These are phyloP conservation scores for Leptodactylus fuscus DNA, from an alignment of 2,113 vertebrate genomes.

Conservation along the genomic window DNA sequence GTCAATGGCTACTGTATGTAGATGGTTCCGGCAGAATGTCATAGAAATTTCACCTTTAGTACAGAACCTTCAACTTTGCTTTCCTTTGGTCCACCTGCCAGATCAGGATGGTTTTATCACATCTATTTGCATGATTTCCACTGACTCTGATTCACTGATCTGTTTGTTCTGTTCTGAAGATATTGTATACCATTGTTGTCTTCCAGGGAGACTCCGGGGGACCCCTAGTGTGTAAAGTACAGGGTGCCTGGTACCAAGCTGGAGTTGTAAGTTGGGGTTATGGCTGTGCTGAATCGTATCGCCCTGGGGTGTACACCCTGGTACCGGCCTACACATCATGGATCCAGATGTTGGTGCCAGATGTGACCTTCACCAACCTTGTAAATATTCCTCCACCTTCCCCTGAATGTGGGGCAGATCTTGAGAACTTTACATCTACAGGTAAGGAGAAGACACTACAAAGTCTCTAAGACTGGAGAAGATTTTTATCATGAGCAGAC, in stretches of 20 bases:
- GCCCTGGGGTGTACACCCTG: conserved; percentile 81
- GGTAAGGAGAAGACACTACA: background rate
- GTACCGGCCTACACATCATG: conserved; percentile 73
- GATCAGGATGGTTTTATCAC: too few species aligned
- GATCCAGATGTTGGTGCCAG: too few species aligned
- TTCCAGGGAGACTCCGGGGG: conserved; percentile 69
- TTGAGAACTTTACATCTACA: background rate
- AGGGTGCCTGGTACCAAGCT: conserved; percentile 77
- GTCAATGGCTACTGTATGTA: too few species aligned
- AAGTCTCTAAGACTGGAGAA: too few species aligned
- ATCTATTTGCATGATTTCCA: too few species aligned
- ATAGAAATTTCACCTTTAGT: too few species aligned
- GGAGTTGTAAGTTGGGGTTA: conserved; percentile 83
- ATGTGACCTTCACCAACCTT: conserved; percentile 26
- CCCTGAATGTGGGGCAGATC: background rate
- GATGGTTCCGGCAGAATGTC: too few species aligned
- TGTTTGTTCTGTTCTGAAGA: too few species aligned
- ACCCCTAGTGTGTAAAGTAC: conserved; percentile 78
- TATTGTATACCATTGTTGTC: background rate
- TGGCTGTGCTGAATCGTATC: conserved; percentile 74
- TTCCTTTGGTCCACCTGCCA: too few species aligned
- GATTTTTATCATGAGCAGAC: too few species aligned
- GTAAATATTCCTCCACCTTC: background rate
- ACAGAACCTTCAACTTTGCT: too few species aligned
- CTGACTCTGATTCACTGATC: too few species aligned